These are phyloP conservation scores for Trochalopteron elliotii DNA, from an alignment of 2,113 vertebrate genomes.

Conservation along the genomic window DNA sequence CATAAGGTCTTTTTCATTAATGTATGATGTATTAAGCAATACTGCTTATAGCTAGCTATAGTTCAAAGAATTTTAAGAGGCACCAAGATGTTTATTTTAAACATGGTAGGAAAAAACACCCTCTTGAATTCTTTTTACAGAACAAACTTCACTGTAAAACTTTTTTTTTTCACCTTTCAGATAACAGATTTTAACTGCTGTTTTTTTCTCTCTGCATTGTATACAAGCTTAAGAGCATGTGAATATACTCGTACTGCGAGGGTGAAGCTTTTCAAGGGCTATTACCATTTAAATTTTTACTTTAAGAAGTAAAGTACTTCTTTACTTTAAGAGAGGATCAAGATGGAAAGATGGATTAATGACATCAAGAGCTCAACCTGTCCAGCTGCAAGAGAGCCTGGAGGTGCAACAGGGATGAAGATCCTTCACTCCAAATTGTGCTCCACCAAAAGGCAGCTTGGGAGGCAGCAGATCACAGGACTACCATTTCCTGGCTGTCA, in stretches of 20 bases:
- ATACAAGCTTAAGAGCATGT: not conserved
- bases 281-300: not conserved
- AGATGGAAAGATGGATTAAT: not conserved
- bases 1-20: not conserved
- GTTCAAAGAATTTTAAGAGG: not conserved
- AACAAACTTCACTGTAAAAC: not conserved
- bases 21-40: not conserved
- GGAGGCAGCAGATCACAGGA: not conserved
- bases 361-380: not conserved
- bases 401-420: not conserved
- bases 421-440: accelerated
- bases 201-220: not conserved
- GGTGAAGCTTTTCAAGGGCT: not conserved
- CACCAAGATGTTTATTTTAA: not conserved
- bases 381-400: not conserved
- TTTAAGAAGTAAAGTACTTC: too few species aligned
- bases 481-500: not conserved
- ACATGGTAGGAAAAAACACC: not conserved
- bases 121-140: not conserved
- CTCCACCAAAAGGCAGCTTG: accelerated
- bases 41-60: not conserved
- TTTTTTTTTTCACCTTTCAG: not conserved
- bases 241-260: not conserved
- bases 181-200: not conserved
- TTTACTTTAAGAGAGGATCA: too few species aligned